phyloP scores from a whole-genome alignment of 2,113 vertebrate species.

The Crotophaga sulcirostris region DNA sequence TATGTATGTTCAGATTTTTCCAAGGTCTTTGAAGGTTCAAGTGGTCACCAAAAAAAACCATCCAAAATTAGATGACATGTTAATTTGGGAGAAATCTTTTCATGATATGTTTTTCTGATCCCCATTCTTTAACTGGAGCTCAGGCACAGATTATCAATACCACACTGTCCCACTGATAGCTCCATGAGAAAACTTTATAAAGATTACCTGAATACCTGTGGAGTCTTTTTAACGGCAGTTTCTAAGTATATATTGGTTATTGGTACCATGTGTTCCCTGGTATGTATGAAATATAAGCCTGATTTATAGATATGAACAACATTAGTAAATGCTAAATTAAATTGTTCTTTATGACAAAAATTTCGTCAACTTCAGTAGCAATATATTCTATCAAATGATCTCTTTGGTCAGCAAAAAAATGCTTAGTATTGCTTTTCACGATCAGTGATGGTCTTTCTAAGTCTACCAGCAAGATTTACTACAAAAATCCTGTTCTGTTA shows the following conservation, averaged over 20 bases:
- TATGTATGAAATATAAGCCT: neutral
- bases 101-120: rapidly evolving
- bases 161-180: neutral
- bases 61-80: neutral
- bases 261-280: neutral
- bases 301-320: neutral
- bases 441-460: neutral
- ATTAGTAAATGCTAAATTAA: neutral
- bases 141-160: neutral
- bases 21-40: neutral
- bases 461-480: neutral
- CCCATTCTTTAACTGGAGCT: neutral
- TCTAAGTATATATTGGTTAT: neutral
- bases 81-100: neutral
- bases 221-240: neutral
- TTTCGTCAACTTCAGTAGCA: neutral
- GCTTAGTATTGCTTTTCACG: neutral
- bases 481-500: neutral
- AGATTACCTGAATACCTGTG: neutral
- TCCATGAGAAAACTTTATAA: neutral
- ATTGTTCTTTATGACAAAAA: neutral
- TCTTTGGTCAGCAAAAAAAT: neutral
- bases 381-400: neutral
- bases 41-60: neutral
- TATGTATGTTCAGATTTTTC: neutral